Conservation (phyloP, 2,888 invertebrate genomes). For the Dorcus hopei region DNA sequence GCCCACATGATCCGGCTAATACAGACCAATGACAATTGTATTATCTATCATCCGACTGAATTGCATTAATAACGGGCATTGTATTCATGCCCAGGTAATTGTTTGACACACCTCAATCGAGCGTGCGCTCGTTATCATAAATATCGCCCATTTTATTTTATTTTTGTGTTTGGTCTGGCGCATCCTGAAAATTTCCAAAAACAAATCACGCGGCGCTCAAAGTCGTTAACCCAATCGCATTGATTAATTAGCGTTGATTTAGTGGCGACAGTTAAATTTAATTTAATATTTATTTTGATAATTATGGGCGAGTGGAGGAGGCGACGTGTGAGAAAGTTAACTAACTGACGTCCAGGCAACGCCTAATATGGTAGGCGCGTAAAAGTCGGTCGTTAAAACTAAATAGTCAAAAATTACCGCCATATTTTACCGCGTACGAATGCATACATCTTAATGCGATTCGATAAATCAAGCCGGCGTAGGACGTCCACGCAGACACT, state of each 20-base stretch:
- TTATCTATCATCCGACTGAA: slow-evolving; percentile 6
- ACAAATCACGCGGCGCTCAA: too few species aligned
- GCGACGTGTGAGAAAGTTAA: not conserved
- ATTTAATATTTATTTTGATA: too few species aligned
- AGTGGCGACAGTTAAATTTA: too few species aligned
- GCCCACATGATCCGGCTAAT: not conserved
- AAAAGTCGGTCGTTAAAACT: not conserved
- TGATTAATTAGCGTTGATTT: too few species aligned
- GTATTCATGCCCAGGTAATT: slow-evolving; percentile 8
- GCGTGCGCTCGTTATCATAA: not conserved
- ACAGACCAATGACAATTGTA: not conserved
- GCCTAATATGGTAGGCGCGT: not conserved
- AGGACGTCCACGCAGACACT: too few species aligned
- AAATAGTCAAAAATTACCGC: not conserved
- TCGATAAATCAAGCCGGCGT: too few species aligned
- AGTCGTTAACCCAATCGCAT: too few species aligned
- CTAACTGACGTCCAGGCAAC: not conserved
- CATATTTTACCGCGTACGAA: not conserved
- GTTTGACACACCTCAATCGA: not conserved
- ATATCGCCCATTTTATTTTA: not conserved
- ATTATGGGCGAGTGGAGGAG: not conserved
- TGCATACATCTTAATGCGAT: too few species aligned
- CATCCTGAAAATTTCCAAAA: too few species aligned
- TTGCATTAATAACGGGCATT: slow-evolving; percentile 15
- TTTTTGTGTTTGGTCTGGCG: too few species aligned